phyloP scores from a whole-genome alignment of 2,113 vertebrate species.

The Phalacrocorax carbo region DNA sequence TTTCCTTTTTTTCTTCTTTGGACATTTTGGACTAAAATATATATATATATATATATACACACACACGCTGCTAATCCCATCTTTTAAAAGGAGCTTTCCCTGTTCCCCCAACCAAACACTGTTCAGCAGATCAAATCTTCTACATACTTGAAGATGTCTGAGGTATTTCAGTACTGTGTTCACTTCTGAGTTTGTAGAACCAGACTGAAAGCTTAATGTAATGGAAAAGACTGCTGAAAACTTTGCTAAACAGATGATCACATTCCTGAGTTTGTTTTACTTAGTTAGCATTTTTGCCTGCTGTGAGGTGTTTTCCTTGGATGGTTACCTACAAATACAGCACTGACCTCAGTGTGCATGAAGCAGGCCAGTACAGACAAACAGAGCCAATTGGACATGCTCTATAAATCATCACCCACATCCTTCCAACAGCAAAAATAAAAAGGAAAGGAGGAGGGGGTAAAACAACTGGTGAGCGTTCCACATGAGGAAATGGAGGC shows the following conservation, averaged over 20 bases:
- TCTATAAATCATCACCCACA: constrained; percentile 80
- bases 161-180: not conserved
- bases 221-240: constrained; percentile 51
- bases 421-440: constrained; percentile 74
- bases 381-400: constrained; percentile 73
- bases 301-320: constrained; percentile 77
- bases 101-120: not conserved
- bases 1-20: not conserved
- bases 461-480: constrained; percentile 71
- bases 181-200: constrained; percentile 3
- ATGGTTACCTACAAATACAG: constrained; percentile 66
- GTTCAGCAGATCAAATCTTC: not conserved
- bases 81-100: not conserved
- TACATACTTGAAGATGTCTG: not conserved
- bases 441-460: constrained; percentile 23
- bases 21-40: not conserved
- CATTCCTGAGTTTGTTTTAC: constrained; percentile 70
- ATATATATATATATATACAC: too few species aligned
- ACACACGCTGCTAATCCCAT: not conserved
- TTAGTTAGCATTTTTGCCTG: constrained; percentile 69
- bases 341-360: constrained; percentile 61
- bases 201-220: not conserved
- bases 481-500: constrained; percentile 68
- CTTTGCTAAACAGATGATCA: constrained; percentile 65
- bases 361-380: constrained; percentile 68